Evolutionary conservation across 30 jellyfish, hydroid and myxozoan genomes (phyloP), one percentile per base, ranked within the genome.

Genomic region (Cassiopea xamachana): DNA sequence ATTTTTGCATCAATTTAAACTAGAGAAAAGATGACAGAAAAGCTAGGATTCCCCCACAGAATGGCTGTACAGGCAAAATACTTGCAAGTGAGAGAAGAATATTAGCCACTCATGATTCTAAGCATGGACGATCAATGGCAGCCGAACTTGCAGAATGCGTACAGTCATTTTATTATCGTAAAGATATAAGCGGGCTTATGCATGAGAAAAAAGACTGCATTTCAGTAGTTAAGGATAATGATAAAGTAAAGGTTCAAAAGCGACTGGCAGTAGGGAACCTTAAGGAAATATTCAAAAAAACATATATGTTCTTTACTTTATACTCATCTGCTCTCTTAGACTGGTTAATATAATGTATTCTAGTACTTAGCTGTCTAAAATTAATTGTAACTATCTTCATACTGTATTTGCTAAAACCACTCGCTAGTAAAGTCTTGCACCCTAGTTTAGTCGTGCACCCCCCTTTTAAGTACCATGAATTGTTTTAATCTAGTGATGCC

Each of bases 151-250:
- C 16, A 19, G 84, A 46, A 27, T 16, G 46, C 7, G 77, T 84
- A 45, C 49, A 43, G 13, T n/a, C 60, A 13, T 86, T 86, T 75
- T 77, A 86, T 61, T 46, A 74, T 17, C 73, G 43, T 48, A 93
- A 86, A 14, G 93, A 86, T 44, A 86, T 73, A 48, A 48, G 83
- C 49, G 88, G 94, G 27, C 68, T 14, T 13, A 46, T 60, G 46
- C 94, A 88, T 19, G 94, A 93, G 44, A 86, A 86, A 85, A 86
- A 86, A 73, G 93, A 86, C 79, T 73, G 89, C 39, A 19, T 86
- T 46, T 8, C 82, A 18, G 60, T 73, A 19, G 16, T 44, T 51
- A 46, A 86, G 55, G 80, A 75, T 19, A 92, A 92, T 14, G 59
- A 50, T 4, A 73, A 69, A 86, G 62, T 73, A 1, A 86, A 39